Conservation (phyloP, 2,113 vertebrate genomes). For the Herpailurus yagouaroundi region DNA sequence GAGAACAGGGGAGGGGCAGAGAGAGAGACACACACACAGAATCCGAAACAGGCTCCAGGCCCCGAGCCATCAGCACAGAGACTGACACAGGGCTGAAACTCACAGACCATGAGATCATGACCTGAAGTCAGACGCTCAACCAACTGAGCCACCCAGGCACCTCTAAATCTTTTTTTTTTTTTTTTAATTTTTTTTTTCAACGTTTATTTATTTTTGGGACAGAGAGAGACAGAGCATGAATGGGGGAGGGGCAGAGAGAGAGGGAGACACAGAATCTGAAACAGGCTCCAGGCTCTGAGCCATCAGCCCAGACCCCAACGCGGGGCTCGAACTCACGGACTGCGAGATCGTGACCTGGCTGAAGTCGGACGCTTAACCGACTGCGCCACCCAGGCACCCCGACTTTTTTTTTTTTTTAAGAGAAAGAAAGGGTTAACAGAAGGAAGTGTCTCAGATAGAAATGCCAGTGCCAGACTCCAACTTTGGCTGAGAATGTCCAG, state of each 20-base stretch:
- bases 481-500: background rate
- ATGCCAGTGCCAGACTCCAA: background rate
- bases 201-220: too few species aligned
- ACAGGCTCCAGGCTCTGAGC: background rate
- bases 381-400: background rate
- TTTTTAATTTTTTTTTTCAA: too few species aligned
- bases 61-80: background rate
- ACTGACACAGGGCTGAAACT: too few species aligned
- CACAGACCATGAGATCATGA: too few species aligned
- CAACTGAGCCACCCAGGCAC: background rate
- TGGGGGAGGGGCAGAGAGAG: too few species aligned
- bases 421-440: background rate
- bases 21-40: background rate
- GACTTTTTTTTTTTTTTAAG: background rate
- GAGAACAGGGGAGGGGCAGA: background rate
- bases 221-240: too few species aligned
- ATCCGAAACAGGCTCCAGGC: background rate
- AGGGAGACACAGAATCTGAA: background rate
- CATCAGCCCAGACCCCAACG: background rate
- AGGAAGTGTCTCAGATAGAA: background rate
- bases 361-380: background rate
- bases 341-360: background rate
- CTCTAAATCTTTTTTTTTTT: background rate
- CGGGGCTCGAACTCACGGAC: background rate
- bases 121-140: too few species aligned